These are phyloP conservation scores for Tigriopus japonicus DNA, from an alignment of 1,140 invertebrate genomes.

Conservation along the genomic window DNA sequence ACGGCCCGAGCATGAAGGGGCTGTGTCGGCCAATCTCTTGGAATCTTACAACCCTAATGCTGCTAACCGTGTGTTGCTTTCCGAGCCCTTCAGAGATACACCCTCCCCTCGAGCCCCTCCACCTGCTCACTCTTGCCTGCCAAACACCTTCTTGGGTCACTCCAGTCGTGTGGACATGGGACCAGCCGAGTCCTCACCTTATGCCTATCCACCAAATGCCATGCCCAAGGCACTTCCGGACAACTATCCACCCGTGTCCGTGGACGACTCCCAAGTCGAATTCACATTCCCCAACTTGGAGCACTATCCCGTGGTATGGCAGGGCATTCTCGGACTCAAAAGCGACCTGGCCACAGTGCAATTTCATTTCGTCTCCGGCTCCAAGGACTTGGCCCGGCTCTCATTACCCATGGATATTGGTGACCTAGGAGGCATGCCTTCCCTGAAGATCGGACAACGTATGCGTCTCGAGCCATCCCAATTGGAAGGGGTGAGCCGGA, in stretches of 20 bases:
- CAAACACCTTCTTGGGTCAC: no score
- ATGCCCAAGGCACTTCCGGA: background rate
- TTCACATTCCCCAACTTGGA: slow-evolving; percentile 1
- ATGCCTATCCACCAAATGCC: background rate
- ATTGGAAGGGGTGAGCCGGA: slow-evolving; percentile 78
- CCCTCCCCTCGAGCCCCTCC: no score
- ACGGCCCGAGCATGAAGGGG: no score
- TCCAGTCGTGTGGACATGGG: no score
- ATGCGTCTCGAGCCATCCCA: slow-evolving; percentile 88
- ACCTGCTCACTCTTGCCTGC: no score
- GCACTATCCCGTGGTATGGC: slow-evolving; percentile 84
- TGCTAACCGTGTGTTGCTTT: no score
- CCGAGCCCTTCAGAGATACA: no score
- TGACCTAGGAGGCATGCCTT: slow-evolving; percentile 53
- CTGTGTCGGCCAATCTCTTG: no score
- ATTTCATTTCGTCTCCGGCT: slow-evolving; percentile 94
- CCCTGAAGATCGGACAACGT: slow-evolving; percentile 76
- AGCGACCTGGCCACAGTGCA: slow-evolving; percentile 90
- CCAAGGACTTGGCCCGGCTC: slow-evolving; percentile 57
- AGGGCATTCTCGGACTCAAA: slow-evolving; percentile 78
- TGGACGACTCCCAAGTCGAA: background rate
- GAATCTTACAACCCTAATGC: no score
- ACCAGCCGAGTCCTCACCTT: no score
- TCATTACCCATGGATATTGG: slow-evolving; percentile 60
- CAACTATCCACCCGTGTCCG: background rate